Conservation (phyloP, 2,113 vertebrate species). For the Pachycephala philippinensis region DNA sequence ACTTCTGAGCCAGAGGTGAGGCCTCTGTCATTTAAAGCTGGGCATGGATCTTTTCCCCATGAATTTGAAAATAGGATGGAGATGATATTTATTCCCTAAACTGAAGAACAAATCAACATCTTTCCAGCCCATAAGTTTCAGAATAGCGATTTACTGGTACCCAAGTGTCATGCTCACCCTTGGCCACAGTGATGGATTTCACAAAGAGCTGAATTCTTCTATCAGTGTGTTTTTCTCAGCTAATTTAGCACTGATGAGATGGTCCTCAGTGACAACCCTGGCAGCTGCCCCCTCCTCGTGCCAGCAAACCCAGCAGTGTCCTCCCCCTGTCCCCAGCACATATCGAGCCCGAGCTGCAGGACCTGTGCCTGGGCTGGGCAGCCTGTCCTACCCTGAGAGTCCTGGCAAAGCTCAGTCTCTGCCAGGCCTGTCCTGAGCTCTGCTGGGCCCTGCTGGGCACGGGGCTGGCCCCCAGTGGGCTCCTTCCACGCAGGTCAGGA, state of each 20-base stretch:
- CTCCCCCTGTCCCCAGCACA: rapidly evolving
- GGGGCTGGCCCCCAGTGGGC: neutral
- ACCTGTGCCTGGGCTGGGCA: neutral
- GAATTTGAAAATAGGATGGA: neutral
- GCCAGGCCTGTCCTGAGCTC: neutral
- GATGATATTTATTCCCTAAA: neutral
- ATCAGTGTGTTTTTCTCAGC: neutral
- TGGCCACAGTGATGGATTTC: neutral
- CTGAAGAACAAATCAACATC: conserved; percentile 18
- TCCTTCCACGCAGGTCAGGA: neutral
- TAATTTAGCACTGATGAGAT: conserved; percentile 1
- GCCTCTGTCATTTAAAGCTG: neutral
- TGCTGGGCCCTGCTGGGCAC: neutral
- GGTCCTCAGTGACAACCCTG: neutral
- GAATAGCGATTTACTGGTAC: neutral
- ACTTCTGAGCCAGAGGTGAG: neutral
- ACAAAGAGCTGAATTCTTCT: neutral
- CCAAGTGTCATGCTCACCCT: neutral
- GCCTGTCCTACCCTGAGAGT: neutral
- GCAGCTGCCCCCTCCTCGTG: neutral
- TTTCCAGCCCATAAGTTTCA: conserved; percentile 17
- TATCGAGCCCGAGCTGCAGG: rapidly evolving
- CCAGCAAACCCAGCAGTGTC: neutral
- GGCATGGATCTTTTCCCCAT: neutral
- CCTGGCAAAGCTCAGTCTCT: neutral